Percentiles rank a stretch among this genome's conserved stretches.
phyloP scores from a whole-genome alignment of 2,797 vertebrate species.

The Phrynocephalus forsythii region DNA sequence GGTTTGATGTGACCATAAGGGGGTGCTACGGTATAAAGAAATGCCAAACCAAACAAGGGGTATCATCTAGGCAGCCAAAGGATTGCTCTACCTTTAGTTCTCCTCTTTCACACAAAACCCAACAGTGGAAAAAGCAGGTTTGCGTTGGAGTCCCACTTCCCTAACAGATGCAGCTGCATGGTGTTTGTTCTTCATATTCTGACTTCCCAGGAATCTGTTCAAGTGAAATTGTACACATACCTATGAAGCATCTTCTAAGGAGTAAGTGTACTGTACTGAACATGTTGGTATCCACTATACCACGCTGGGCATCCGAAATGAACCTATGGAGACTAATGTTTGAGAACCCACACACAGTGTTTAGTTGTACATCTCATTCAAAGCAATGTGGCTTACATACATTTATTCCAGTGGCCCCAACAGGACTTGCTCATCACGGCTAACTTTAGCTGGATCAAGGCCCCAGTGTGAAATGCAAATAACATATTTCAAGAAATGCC shows the following conservation, averaged over 20 bases:
- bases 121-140: not conserved
- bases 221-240: not conserved
- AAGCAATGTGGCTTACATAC: not conserved
- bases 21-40: constrained; percentile 8
- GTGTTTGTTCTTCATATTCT: not conserved
- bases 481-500: not conserved
- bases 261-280: too few relatives aligned
- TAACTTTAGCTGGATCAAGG: not conserved
- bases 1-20: constrained; percentile 4
- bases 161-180: not conserved
- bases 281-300: not conserved
- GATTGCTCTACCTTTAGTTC: not conserved
- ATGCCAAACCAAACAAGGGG: not conserved
- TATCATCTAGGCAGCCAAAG: not conserved
- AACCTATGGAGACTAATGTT: not conserved
- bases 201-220: not conserved
- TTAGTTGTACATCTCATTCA: not conserved
- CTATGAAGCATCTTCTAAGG: not conserved
- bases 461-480: not conserved
- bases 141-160: not conserved
- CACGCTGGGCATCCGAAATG: not conserved
- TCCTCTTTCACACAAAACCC: not conserved
- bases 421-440: not conserved
- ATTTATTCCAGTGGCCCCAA: not conserved
- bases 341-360: not conserved